Conservation (phyloP, 2,113 vertebrate genomes). For the Neolamprologus hecqui region DNA sequence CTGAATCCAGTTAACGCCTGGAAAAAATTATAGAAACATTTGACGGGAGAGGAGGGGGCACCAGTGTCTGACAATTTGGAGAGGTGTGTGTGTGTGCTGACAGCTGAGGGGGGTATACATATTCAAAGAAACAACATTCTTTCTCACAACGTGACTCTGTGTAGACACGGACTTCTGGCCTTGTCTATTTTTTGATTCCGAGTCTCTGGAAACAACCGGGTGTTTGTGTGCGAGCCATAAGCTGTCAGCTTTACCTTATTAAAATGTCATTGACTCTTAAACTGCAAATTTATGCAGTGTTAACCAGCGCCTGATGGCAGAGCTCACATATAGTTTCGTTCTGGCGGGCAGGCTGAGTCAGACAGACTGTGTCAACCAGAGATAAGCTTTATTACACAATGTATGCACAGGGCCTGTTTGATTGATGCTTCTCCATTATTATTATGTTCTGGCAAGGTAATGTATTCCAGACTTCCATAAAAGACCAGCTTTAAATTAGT, state of each 20-base stretch:
- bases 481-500: conserved; percentile 68
- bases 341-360: conserved; percentile 51
- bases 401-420: conserved; percentile 55
- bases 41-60: background rate
- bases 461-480: conserved; percentile 61
- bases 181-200: conserved; percentile 13
- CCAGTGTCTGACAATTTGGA: conserved; percentile 41
- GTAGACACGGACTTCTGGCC: background rate
- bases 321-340: conserved; percentile 30
- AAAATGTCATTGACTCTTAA: conserved; percentile 72
- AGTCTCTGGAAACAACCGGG: conserved; percentile 39
- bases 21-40: conserved; percentile 70
- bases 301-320: conserved; percentile 61
- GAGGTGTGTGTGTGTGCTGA: background rate
- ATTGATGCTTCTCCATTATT: conserved; percentile 73
- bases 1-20: conserved; percentile 73
- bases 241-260: conserved; percentile 69
- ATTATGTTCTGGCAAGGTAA: conserved; percentile 59
- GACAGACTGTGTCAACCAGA: conserved; percentile 66
- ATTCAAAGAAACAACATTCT: conserved; percentile 46
- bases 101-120: conserved; percentile 35
- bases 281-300: conserved; percentile 70
- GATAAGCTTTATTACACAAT: conserved; percentile 75
- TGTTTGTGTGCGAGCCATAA: conserved; percentile 53
- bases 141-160: conserved; percentile 35